These are phyloP conservation scores for Papilio gigon DNA, from an alignment of 2,888 invertebrate genomes.

Conservation along the genomic window DNA sequence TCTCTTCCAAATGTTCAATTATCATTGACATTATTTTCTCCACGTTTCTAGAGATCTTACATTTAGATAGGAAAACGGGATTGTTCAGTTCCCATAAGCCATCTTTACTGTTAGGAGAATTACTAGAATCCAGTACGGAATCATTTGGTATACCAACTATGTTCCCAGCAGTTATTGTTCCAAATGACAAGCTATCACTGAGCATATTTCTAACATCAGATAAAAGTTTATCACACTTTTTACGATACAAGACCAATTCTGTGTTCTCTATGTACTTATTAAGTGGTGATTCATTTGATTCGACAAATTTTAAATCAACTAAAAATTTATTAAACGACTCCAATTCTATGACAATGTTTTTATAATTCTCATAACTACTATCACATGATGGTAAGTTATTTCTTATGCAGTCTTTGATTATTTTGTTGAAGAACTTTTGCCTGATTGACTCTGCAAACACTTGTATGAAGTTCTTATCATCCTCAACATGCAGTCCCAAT, in stretches of 20 bases:
- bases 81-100: constrained; percentile 62
- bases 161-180: constrained; percentile 63
- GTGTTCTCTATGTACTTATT: constrained; percentile 73
- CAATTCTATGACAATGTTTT: constrained; percentile 70
- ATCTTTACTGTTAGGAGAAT: constrained; percentile 49
- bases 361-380: constrained; percentile 69
- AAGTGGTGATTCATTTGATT: constrained; percentile 66
- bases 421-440: constrained; percentile 71
- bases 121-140: constrained; percentile 59
- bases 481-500: constrained; percentile 69
- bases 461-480: constrained; percentile 68
- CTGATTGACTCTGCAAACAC: constrained; percentile 69
- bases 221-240: constrained; percentile 74
- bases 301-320: constrained; percentile 74
- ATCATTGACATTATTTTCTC: constrained; percentile 68
- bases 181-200: constrained; percentile 67
- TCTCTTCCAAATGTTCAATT: constrained; percentile 71
- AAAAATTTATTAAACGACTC: constrained; percentile 76
- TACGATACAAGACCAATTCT: constrained; percentile 73
- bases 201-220: constrained; percentile 66
- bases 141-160: constrained; percentile 53
- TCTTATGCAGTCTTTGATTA: constrained; percentile 74
- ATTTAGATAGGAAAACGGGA: constrained; percentile 72
- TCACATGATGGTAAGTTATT: constrained; percentile 73
- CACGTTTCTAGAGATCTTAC: constrained; percentile 72